Evolutionary conservation across 2,797 vertebrate genomes (phyloP).

Genomic region (Notolepis coatsorum): DNA sequence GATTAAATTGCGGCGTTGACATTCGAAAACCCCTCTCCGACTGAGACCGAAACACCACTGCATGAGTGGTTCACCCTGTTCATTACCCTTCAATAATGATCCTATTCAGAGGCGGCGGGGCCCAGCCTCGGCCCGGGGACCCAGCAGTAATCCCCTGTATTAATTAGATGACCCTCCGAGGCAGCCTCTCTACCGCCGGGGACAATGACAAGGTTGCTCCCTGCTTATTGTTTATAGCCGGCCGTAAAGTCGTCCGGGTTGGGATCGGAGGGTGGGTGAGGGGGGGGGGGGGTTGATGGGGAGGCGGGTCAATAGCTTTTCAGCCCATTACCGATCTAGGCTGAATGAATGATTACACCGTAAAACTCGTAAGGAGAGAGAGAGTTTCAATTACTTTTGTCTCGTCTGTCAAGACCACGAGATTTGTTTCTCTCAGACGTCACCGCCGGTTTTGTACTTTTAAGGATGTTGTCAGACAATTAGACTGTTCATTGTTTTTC

Average conservation of each 20-base stretch:
- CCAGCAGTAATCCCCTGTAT: constrained; percentile 69
- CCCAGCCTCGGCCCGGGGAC: constrained; percentile 60
- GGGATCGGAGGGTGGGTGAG: constrained; percentile 35
- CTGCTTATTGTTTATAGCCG: constrained; percentile 68
- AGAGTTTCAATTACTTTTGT: background rate
- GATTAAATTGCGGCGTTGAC: constrained; percentile 69
- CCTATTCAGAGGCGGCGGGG: constrained; percentile 59
- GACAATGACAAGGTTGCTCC: constrained; percentile 55
- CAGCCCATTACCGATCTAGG: too few relatives aligned
- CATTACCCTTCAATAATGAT: constrained; percentile 73
- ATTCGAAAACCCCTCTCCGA: constrained; percentile 62
- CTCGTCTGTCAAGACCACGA: too few relatives aligned
- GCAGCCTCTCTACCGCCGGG: constrained; percentile 50
- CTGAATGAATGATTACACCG: too few relatives aligned
- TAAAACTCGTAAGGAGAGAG: background rate
- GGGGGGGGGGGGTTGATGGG: constrained; percentile 26
- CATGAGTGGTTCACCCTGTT: constrained; percentile 62
- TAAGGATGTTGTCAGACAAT: background rate
- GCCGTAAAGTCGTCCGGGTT: constrained; percentile 59
- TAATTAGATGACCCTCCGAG: constrained; percentile 76
- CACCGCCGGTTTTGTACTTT: background rate
- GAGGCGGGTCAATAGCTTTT: too few relatives aligned
- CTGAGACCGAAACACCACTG: constrained; percentile 49
- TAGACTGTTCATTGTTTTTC: too few relatives aligned
- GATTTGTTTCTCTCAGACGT: too few relatives aligned